Evolutionary conservation across 2,888 invertebrate species (phyloP), one percentile per base, ranked within the genome.

Genomic region (Drosophila sordidula): DNA sequence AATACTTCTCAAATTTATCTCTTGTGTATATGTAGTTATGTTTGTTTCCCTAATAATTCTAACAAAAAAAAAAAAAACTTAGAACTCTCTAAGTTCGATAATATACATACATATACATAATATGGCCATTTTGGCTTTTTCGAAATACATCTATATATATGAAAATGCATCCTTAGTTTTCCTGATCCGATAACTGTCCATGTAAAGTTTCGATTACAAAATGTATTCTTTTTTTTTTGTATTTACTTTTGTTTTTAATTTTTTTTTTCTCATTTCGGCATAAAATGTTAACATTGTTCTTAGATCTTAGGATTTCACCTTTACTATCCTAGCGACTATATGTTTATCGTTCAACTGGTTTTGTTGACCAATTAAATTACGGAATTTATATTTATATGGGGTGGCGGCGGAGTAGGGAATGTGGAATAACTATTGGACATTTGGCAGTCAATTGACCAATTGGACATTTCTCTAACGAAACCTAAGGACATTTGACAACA

Each of bases 261-360:
- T 51, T 55, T 32, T 58, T 61, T 75, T 50, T 49, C 46, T 42
- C 52, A 51, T 46, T 64, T 64, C 56, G 46, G 68, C 75, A 58
- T 79, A 87, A 87, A 87, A 87, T 87, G 87, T 87, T 87, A 87
- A 87, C 87, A 87, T 90, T 86, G 71, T 75, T 78, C 78, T 78
- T 89, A 84, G 72, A 78, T 61, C 68, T 58, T 89, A 80, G 87
- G 87, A 87, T 87, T 83, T 83, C 85, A 89, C 89, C 83, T 87
- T 59, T 66, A 59, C 64, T 62, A 58, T 46, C 56, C 56, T 61
- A 73, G 32, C 44, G 55, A 66, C 49, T 26, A 51, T 47, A 52
- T 47, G 38, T 32, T 38, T 52, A 47, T 50, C n/a, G 25, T 47
- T 38, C 47, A 46, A 46, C 44, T 59, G 44, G 32, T 29, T 29